Percentiles rank a stretch among this genome's conserved stretches.
phyloP scores from a whole-genome alignment of 2,888 invertebrate genomes.

The Oxystoma pomonae region DNA sequence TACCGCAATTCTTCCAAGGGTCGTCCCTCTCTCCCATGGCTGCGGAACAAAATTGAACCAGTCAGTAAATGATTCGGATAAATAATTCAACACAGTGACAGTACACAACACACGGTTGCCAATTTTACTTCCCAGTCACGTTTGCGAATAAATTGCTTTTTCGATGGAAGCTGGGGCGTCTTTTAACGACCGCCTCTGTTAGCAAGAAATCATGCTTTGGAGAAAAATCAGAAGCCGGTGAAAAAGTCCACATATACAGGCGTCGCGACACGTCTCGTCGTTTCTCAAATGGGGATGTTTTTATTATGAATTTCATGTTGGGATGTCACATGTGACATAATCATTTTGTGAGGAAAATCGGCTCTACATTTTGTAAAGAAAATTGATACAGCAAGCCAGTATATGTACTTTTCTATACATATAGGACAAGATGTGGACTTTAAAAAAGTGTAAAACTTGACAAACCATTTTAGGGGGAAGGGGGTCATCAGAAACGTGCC shows the following conservation, averaged over 20 bases:
- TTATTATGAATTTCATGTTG: background rate
- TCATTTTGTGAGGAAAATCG: background rate
- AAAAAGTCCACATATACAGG: background rate
- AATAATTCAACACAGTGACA: background rate
- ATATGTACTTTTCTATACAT: too few relatives aligned
- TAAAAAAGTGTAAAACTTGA: too few relatives aligned
- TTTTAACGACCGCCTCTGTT: background rate
- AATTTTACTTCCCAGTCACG: background rate
- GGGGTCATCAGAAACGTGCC: too few relatives aligned
- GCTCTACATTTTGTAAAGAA: background rate
- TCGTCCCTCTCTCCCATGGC: too few relatives aligned
- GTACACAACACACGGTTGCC: background rate
- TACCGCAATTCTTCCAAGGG: too few relatives aligned
- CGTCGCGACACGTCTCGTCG: background rate
- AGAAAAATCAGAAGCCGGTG: background rate
- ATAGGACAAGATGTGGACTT: too few relatives aligned
- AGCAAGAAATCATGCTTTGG: background rate
- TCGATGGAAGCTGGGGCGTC: background rate
- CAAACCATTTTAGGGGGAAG: too few relatives aligned
- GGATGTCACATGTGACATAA: background rate
- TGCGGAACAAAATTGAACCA: background rate
- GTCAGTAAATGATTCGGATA: background rate
- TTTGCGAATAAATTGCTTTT: background rate
- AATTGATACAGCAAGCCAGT: too few relatives aligned
- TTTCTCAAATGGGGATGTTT: background rate